Evolutionary conservation across 2,888 invertebrate species (phyloP).

Genomic region (Polia nebulosa): DNA sequence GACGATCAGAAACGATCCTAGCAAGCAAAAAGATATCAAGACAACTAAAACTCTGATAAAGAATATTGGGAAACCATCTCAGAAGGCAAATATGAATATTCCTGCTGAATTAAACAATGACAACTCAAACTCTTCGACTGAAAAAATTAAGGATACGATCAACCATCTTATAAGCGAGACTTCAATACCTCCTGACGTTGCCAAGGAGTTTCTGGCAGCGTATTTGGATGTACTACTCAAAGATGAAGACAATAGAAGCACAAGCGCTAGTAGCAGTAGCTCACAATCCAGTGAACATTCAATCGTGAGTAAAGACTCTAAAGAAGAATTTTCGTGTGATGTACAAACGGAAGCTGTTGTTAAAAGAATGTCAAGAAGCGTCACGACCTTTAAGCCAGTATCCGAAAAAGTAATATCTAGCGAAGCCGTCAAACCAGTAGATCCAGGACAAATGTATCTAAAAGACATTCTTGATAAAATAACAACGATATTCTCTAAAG

Average conservation of each 20-base stretch:
- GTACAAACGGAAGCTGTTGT: conserved; percentile 77
- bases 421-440: conserved; percentile 59
- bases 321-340: conserved; percentile 68
- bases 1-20: conserved; percentile 68
- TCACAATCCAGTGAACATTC: conserved; percentile 72
- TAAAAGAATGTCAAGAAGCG: conserved; percentile 76
- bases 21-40: conserved; percentile 79
- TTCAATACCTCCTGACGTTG: conserved; percentile 76
- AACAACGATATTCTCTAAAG: conserved; percentile 77
- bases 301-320: conserved; percentile 41
- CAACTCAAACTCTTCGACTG: conserved; percentile 76
- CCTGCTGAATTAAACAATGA: conserved; percentile 59
- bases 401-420: conserved; percentile 42
- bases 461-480: conserved; percentile 82
- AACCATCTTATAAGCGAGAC: conserved; percentile 81
- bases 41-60: conserved; percentile 80
- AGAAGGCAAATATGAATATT: conserved; percentile 51
- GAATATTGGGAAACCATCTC: conserved; percentile 73
- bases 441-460: conserved; percentile 77
- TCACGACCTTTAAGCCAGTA: conserved; percentile 68
- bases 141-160: conserved; percentile 81
- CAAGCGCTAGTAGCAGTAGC: conserved; percentile 68
- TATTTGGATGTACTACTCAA: conserved; percentile 80
- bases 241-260: conserved; percentile 65
- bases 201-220: conserved; percentile 80